Evolutionary conservation across 1,140 invertebrate genomes (phyloP).

Genomic region (Drosophila kurseongensis): DNA sequence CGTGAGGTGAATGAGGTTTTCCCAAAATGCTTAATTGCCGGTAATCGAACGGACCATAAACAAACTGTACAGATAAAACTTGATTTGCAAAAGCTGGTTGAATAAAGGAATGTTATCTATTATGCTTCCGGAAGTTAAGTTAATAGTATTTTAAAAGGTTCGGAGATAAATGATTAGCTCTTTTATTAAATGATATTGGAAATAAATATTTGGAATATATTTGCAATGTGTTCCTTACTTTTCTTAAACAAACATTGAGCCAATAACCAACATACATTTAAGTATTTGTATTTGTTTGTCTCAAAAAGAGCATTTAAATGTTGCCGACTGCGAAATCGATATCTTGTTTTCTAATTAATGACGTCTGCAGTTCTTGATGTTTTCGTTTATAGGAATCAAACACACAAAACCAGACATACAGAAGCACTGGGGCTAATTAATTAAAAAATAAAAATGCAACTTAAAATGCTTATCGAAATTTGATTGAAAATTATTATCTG

Average conservation of each 20-base stretch:
- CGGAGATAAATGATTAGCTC: background rate
- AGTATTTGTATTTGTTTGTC: background rate
- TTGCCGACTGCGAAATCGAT: background rate
- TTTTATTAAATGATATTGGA: background rate
- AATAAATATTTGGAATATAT: background rate
- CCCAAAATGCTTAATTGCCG: constrained; percentile 18
- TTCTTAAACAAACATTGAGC: no score
- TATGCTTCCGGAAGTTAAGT: background rate
- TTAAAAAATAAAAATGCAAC: constrained; percentile 52
- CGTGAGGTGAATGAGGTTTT: constrained; percentile 14
- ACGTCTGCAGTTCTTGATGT: constrained; percentile 28
- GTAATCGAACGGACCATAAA: background rate
- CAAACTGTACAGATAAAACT: background rate
- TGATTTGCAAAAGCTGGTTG: background rate
- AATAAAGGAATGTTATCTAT: background rate
- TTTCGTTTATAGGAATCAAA: constrained; percentile 18
- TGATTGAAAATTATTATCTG: constrained; percentile 50
- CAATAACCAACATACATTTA: background rate
- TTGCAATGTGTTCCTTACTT: no score
- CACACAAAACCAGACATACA: constrained; percentile 10
- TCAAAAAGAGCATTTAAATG: constrained; percentile 10
- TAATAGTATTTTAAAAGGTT: background rate
- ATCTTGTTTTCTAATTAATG: constrained; percentile 29
- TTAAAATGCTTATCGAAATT: constrained; percentile 46
- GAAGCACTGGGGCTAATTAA: constrained; percentile 31